Base-by-base conservation (phyloP, 2,888 invertebrate genomes). In the Temnothorax unifasciatus region DNA sequence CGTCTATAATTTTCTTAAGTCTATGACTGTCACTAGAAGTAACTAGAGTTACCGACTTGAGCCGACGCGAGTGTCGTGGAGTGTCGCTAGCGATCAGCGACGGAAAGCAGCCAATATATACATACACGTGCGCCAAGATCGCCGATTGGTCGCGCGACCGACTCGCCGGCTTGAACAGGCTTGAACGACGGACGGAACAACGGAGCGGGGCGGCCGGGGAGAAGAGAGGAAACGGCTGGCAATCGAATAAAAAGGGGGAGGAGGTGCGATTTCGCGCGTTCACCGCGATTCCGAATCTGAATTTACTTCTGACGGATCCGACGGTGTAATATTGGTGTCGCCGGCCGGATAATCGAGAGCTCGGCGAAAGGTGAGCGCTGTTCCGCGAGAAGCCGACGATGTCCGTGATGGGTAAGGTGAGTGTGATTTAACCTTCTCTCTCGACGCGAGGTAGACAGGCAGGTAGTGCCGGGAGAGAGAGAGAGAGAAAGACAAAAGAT, bases 351-450 rank as follows among this genome's bases (percentile, higher is more conserved):
- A 83, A 84, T 85, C 82, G 75, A 85, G 63, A 85, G 66, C 29
- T 9, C 0, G 21, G 21, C 25, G 38, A 41, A 82, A 83, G 85
- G 79, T 73, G 82, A 86, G 38, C 73, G 38, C 54, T 75, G 66
- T 71, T 71, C 83, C 86, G 83, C 87, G 88, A 88, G 86, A 87
- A 76, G 85, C 77, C 84, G 87, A 86, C 91, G 91, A 94, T 94
- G 94, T 94, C 94, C 91, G 94, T 94, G 82, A 94, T 94, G 94
- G 94, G 94, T 86, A 94, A 94, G 94, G 94, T 94, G 84, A 94
- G 93, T n/a, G 93, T n/a, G n/a, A 59, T 69, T 81, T 81, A 81
- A 81, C 79, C 73, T 81, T 77, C 77, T 77, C 34, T 47, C 38
- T 47, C 29, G n/a, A 3, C 1, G n/a, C 11, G 29, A 73, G 15